These are phyloP conservation scores for Cnemophilus loriae DNA, from an alignment of 2,113 vertebrate genomes.

Conservation along the genomic window DNA sequence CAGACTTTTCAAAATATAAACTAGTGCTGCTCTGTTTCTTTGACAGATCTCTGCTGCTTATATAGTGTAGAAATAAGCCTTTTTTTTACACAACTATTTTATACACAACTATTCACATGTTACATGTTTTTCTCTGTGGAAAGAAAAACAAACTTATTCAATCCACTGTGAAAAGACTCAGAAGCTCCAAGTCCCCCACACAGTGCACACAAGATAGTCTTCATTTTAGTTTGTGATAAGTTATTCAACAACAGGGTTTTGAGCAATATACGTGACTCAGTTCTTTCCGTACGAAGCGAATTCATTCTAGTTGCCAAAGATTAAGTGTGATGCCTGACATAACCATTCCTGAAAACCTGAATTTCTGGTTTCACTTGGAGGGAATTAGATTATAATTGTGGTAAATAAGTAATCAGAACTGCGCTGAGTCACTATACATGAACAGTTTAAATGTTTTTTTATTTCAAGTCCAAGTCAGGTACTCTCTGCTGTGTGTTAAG, in stretches of 20 bases:
- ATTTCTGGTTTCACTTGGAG: constrained; percentile 23
- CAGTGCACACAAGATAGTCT: neutral
- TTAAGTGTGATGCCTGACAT: neutral
- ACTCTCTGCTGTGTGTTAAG: neutral
- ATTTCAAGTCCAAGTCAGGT: neutral
- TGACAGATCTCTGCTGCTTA: neutral
- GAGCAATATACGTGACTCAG: neutral
- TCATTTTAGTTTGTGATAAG: neutral
- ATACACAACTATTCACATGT: neutral
- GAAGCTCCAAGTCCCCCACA: neutral
- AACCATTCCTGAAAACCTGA: neutral
- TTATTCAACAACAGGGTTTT: neutral
- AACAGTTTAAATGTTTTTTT: neutral
- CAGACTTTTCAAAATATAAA: neutral
- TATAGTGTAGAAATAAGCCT: neutral
- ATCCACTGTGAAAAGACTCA: neutral
- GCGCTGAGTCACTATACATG: neutral
- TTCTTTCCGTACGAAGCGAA: neutral
- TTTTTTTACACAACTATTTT: neutral
- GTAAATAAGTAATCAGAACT: constrained; percentile 26
- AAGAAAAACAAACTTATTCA: neutral
- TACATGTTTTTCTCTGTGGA: neutral
- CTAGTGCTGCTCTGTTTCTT: neutral
- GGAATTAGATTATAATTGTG: neutral
- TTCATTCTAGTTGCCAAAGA: neutral